Percentiles rank a stretch among this genome's conserved stretches.
These are phyloP conservation scores for Melangyna quadrimaculata DNA, from an alignment of 2,888 invertebrate species.

Conservation along the genomic window DNA sequence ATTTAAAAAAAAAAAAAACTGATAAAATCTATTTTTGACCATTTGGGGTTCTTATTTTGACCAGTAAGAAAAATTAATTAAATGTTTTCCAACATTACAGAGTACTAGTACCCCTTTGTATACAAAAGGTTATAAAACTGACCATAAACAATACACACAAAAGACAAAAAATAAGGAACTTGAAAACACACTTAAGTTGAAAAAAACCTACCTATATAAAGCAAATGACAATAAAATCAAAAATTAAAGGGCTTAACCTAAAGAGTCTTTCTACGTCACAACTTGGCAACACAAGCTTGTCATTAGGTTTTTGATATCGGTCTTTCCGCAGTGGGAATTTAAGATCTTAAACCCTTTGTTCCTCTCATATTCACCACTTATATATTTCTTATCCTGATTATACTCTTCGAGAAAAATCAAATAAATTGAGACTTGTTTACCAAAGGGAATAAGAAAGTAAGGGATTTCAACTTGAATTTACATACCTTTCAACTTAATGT, in stretches of 20 bases:
- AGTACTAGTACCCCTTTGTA: neutral
- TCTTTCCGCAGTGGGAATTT: neutral
- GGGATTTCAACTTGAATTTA: neutral
- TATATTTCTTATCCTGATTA: neutral
- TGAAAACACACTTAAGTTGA: slow-evolving; percentile 13
- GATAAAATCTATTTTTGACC: no score
- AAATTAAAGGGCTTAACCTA: neutral
- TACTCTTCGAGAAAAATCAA: neutral
- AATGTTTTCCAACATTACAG: no score
- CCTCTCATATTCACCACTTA: neutral
- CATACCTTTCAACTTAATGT: slow-evolving; percentile 10
- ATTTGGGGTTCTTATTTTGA: no score
- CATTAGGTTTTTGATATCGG: neutral
- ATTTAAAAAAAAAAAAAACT: no score
- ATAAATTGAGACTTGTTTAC: neutral
- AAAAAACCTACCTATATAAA: no score
- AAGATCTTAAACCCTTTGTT: neutral
- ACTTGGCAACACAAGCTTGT: neutral
- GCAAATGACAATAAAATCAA: neutral
- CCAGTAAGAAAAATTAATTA: no score
- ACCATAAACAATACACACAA: neutral
- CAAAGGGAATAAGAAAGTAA: neutral
- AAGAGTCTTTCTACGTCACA: neutral
- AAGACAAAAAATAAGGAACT: neutral
- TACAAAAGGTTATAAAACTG: neutral